Conservation (phyloP, 2,888 invertebrate genomes). For the Ennomos quercinarius region DNA sequence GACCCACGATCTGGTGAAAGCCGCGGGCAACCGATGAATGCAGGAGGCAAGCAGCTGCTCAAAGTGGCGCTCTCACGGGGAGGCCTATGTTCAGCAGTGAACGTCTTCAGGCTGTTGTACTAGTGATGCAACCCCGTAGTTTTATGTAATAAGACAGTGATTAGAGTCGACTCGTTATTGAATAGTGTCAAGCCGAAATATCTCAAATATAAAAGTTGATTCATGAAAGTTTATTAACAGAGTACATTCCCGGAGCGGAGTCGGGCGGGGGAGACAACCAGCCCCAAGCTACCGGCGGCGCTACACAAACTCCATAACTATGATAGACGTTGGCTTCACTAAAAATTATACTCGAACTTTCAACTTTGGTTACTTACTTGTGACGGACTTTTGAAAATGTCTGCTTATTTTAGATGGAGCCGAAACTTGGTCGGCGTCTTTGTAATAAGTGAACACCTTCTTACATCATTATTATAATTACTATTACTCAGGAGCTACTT, state of each 20-base stretch:
- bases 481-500: too few species aligned
- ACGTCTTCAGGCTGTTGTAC: too few species aligned
- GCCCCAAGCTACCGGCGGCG: constrained; percentile 16
- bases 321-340: constrained; percentile 25
- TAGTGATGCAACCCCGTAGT: too few species aligned
- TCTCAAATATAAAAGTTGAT: constrained; percentile 18
- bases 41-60: too few species aligned
- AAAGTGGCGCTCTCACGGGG: too few species aligned
- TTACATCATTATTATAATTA: too few species aligned
- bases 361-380: constrained; percentile 19
- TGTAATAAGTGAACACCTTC: too few species aligned
- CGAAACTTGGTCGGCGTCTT: too few species aligned
- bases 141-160: background rate
- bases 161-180: background rate
- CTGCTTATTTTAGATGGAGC: constrained; percentile 6
- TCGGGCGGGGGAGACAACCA: constrained; percentile 1
- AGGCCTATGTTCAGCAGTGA: too few species aligned
- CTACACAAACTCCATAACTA: constrained; percentile 26
- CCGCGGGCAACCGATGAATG: too few species aligned
- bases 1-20: too few species aligned
- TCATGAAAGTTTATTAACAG: constrained; percentile 19
- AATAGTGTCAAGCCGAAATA: background rate
- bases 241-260: constrained; percentile 17
- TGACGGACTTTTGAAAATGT: constrained; percentile 17
- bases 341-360: constrained; percentile 31